These are phyloP conservation scores for Sinodicranocentrus sp. DNA, from an alignment of 2,888 invertebrate species.

Conservation along the genomic window DNA sequence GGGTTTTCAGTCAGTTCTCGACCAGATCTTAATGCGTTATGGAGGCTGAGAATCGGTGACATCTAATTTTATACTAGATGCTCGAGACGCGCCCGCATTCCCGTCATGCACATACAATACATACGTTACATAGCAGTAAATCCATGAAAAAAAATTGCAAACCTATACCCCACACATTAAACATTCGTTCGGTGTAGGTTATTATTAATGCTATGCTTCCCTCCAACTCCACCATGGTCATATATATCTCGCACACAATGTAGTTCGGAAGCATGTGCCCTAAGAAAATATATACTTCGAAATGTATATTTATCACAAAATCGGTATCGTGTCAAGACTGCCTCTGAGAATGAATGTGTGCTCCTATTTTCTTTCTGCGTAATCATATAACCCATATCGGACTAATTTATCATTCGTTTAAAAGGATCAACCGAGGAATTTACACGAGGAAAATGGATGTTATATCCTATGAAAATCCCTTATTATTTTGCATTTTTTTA, in stretches of 20 bases:
- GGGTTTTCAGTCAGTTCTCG: conserved; percentile 34
- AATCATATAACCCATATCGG: not conserved
- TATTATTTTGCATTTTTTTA: conserved; percentile 33
- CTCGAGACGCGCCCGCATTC: conserved; percentile 64
- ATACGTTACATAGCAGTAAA: not conserved
- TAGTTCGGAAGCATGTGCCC: conserved; percentile 29
- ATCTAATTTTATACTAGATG: conserved; percentile 65
- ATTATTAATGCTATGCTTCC: conserved; percentile 4
- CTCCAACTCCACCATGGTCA: not conserved
- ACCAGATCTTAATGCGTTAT: conserved; percentile 56
- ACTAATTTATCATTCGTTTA: conserved; percentile 27
- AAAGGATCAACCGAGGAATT: conserved; percentile 34
- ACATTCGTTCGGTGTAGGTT: not conserved
- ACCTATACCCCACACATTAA: not conserved
- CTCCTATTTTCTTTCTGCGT: conserved; percentile 20
- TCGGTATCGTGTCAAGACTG: conserved; percentile 15
- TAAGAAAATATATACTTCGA: not conserved
- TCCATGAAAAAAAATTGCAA: not conserved
- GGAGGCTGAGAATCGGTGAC: conserved; percentile 49
- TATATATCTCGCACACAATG: not conserved
- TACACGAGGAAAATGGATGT: conserved; percentile 37
- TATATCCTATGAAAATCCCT: conserved; percentile 27
- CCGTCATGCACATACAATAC: conserved; percentile 49
- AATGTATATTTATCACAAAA: conserved; percentile 29
- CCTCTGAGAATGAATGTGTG: conserved; percentile 1